Evolutionary conservation across 2,113 vertebrate genomes (phyloP), one percentile per base, ranked within the genome.

Genomic region (Anser brachyrhynchus): DNA sequence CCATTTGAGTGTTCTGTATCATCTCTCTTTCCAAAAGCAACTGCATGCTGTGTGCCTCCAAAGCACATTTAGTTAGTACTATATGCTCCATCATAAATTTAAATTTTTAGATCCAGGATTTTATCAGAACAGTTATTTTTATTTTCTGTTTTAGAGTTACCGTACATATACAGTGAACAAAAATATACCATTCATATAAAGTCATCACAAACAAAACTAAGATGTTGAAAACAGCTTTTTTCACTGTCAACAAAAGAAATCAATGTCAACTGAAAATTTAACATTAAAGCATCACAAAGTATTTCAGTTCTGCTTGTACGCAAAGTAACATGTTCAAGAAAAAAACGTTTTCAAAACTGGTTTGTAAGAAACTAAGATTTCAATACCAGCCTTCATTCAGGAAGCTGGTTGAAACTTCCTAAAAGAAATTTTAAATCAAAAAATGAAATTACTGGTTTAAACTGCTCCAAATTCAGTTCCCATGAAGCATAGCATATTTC

Each of bases 401-500:
- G 74, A 81, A 55, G 19, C 19, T 78, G 10, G 25, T 1, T 69
- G 12, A 91, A n/a, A 87, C 13, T 37, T 74, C 35, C 9, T 51
- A 72, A 51, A 61, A 80, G 10, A 71, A 4, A 79, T 75, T 14
- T 84, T 55, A 55, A 37, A 71, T 17, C 3, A 73, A 52, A 39
- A 66, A 49, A 33, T 8, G 8, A 71, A 58, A 5, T 18, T 17
- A 65, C 22, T 29, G 11, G 26, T 43, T 80, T 74, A 64, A 90
- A 62, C 0, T 2, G 23, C 16, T 90, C 13, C 18, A 86, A 18
- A 5, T 52, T 72, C 2, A 51, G 33, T 21, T 23, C 7, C 44
- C 26, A 46, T 11, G 2, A 87, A 70, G 4, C 1, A 1, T 15
- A 61, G n/a, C 0, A 0, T 13, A 15, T 10, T 37, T 76, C 25